Evolutionary conservation across 2,888 invertebrate genomes (phyloP).

Genomic region (Sphaerophoria rueppellii): DNA sequence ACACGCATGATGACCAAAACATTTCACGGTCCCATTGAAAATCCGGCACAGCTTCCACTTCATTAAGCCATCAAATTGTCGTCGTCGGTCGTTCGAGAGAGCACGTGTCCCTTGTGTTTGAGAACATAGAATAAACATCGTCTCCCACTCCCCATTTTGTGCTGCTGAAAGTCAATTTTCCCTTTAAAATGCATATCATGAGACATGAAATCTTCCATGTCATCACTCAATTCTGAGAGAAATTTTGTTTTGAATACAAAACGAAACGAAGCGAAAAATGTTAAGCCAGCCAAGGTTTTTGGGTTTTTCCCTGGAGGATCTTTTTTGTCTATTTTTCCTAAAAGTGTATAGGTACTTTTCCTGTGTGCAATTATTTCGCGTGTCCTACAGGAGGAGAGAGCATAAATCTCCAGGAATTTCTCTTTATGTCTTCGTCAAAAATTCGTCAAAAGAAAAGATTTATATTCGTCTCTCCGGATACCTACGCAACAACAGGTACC

Average conservation of each 20-base stretch:
- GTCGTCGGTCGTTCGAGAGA: neutral
- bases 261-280: slow-evolving; percentile 3
- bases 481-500: slow-evolving; percentile 66
- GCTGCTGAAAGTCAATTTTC: slow-evolving; percentile 39
- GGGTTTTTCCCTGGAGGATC: slow-evolving; percentile 28
- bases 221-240: slow-evolving; percentile 64
- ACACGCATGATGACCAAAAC: slow-evolving; percentile 23
- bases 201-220: slow-evolving; percentile 72
- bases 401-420: slow-evolving; percentile 48
- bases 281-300: neutral
- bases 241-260: slow-evolving; percentile 33
- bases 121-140: neutral
- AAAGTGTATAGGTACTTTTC: neutral
- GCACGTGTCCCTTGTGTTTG: slow-evolving; percentile 60
- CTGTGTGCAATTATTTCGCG: slow-evolving; percentile 58
- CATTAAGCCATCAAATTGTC: slow-evolving; percentile 63
- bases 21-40: slow-evolving; percentile 21
- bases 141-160: neutral
- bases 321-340: slow-evolving; percentile 5
- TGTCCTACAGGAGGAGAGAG: slow-evolving; percentile 37
- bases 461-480: slow-evolving; percentile 54
- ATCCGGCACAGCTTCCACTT: slow-evolving; percentile 39
- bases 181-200: slow-evolving; percentile 69
- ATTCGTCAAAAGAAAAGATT: slow-evolving; percentile 49
- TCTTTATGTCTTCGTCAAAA: neutral